Conservation (phyloP, 2,888 invertebrate species). For the Caenorhabditis sp. region DNA sequence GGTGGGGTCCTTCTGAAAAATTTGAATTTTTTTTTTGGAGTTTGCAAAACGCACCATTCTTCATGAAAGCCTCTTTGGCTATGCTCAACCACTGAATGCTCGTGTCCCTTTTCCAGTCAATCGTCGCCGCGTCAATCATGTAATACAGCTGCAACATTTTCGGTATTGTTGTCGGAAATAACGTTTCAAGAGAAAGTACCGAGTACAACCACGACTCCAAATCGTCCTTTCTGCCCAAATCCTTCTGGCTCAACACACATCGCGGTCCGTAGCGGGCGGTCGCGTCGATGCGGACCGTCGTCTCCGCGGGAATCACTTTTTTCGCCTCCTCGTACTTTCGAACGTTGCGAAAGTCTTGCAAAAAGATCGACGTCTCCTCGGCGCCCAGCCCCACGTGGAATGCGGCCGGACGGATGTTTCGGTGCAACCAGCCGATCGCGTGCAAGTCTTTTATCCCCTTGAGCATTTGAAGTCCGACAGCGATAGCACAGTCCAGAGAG, state of each 20-base stretch:
- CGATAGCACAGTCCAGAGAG: not conserved
- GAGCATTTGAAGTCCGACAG: not conserved
- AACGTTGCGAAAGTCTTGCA: slow-evolving; percentile 8
- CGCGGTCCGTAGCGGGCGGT: slow-evolving; percentile 15
- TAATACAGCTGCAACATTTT: not conserved
- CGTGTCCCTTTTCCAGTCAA: not conserved
- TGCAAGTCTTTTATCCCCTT: slow-evolving; percentile 15
- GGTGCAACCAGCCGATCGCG: slow-evolving; percentile 5
- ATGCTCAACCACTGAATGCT: not conserved
- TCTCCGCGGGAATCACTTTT: not conserved
- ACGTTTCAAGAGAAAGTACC: not conserved
- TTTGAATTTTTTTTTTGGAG: not conserved
- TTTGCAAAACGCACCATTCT: not conserved
- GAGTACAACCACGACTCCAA: slow-evolving; percentile 39
- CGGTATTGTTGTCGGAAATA: not conserved
- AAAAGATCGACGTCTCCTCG: not conserved
- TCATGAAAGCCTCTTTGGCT: slow-evolving; percentile 14
- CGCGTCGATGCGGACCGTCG: slow-evolving; percentile 10
- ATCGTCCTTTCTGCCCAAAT: slow-evolving; percentile 40
- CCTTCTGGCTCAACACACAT: slow-evolving; percentile 12
- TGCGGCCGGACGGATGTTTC: slow-evolving; percentile 3
- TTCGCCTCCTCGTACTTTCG: slow-evolving; percentile 8
- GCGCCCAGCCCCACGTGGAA: slow-evolving; percentile 4
- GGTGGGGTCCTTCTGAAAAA: not conserved
- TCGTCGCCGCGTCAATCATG: not conserved